phyloP scores from a whole-genome alignment of 2,113 vertebrate species.

The Peromyscus polionotus region DNA sequence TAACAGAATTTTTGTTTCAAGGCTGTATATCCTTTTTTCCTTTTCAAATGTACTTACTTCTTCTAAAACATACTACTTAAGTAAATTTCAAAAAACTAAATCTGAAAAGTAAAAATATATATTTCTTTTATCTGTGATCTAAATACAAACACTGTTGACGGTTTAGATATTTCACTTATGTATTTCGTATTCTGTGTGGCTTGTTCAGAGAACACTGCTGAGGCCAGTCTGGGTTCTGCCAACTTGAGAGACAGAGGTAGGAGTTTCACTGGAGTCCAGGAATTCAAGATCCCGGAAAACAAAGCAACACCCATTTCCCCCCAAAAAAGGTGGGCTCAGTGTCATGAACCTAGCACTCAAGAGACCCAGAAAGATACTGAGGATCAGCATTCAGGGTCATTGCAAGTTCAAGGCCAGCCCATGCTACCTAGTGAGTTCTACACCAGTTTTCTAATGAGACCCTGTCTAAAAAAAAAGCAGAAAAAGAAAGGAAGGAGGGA shows the following conservation, averaged over 20 bases:
- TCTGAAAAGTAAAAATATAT: background rate
- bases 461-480: background rate
- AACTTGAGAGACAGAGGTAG: background rate
- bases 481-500: accelerated
- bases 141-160: background rate
- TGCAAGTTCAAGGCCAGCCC: background rate
- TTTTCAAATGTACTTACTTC: constrained; percentile 43
- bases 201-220: background rate
- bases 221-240: background rate
- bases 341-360: background rate
- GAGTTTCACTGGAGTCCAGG: background rate
- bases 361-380: background rate
- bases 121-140: background rate
- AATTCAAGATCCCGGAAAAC: background rate
- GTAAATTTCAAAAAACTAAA: background rate
- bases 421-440: background rate
- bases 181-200: background rate
- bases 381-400: background rate
- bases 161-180: constrained; percentile 13
- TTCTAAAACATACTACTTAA: background rate
- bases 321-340: background rate
- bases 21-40: background rate
- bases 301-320: background rate
- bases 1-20: constrained; percentile 35
- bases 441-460: background rate